These are phyloP conservation scores for Diabrotica undecimpunctata DNA, from an alignment of 1,140 invertebrate genomes.

Conservation along the genomic window DNA sequence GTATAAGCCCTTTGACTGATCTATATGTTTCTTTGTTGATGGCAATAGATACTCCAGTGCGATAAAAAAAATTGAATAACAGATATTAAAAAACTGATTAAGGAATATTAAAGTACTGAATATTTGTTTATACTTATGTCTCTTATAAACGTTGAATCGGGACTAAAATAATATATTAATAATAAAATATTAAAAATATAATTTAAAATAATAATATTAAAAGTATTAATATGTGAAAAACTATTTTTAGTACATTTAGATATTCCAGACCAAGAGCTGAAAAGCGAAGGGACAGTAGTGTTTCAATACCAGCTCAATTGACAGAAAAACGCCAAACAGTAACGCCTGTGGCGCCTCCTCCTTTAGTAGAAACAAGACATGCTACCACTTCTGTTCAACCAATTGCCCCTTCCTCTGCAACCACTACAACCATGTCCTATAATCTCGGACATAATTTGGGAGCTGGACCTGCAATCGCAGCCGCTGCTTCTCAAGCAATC, in stretches of 20 bases:
- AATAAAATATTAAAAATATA: no score
- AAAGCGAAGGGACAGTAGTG: constrained; percentile 42
- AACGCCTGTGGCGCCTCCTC: constrained; percentile 20
- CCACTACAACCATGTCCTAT: constrained; percentile 46
- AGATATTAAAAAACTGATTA: no score
- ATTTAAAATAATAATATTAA: no score
- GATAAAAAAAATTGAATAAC: no score
- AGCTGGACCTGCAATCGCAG: constrained; percentile 88
- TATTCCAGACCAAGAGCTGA: constrained; percentile 39
- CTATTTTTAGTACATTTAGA: constrained; percentile 27
- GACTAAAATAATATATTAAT: no score
- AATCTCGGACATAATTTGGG: constrained; percentile 58
- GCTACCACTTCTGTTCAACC: constrained; percentile 21
- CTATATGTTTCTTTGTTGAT: no score
- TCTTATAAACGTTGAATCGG: no score
- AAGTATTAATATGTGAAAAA: no score
- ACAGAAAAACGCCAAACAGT: constrained; percentile 49
- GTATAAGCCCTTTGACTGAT: no score
- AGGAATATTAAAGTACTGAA: no score
- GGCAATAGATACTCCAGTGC: no score
- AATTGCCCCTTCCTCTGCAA: constrained; percentile 35
- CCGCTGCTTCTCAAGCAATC: constrained; percentile 93
- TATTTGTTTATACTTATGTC: no score
- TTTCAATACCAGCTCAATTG: constrained; percentile 37
- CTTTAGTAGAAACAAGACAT: constrained; percentile 32